phyloP scores from a whole-genome alignment of 92 coral and sea anemone species.

The Zoanthus sociatus region DNA sequence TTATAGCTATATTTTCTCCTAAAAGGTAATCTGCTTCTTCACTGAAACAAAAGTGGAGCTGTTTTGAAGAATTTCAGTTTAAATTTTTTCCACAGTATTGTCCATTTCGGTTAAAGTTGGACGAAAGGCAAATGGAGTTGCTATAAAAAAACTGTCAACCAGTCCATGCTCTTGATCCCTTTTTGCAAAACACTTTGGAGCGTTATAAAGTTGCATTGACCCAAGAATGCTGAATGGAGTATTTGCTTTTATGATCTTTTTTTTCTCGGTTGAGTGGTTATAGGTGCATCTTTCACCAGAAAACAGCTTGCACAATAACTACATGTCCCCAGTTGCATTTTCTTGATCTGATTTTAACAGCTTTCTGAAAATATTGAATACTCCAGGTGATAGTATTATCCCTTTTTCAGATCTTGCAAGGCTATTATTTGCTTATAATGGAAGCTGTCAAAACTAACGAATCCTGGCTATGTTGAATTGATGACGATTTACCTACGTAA shows the following conservation, averaged over 20 bases:
- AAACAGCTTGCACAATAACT: not conserved
- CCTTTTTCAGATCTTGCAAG: no score
- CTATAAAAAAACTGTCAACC: conserved; percentile 42
- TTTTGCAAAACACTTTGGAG: conserved; percentile 34
- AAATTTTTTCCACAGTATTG: not conserved
- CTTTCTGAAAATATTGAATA: no score
- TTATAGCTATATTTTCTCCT: conserved; percentile 34
- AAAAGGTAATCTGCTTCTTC: conserved; percentile 32
- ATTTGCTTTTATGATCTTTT: conserved; percentile 14
- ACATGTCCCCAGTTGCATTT: no score
- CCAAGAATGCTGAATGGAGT: conserved; percentile 59
- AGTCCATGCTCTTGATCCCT: conserved; percentile 50
- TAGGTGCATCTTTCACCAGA: no score
- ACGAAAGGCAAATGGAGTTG: conserved; percentile 23
- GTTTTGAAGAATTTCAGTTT: not conserved
- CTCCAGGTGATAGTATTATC: no score
- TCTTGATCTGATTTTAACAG: no score
- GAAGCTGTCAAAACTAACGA: no score
- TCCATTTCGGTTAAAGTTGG: conserved; percentile 50
- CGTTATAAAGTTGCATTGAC: conserved; percentile 46
- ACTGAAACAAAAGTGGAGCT: not conserved
- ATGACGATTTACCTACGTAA: no score
- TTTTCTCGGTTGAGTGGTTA: not conserved
- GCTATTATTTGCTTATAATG: no score
- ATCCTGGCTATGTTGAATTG: no score